Conservation (phyloP, 2,888 invertebrate species). For the Cantharis nigra region DNA sequence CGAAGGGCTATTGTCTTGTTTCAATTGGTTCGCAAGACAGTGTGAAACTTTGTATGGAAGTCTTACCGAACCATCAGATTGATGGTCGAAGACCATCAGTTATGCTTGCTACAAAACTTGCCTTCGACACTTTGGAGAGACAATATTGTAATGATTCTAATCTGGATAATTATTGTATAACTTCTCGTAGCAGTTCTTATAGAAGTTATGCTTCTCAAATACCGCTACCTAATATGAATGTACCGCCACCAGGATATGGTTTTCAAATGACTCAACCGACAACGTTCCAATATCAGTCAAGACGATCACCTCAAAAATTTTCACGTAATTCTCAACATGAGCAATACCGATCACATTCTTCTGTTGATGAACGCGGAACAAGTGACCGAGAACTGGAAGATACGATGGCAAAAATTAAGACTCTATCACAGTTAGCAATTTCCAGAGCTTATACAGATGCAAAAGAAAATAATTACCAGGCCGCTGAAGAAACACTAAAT, state of each 20-base stretch:
- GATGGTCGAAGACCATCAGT: slow-evolving; percentile 96
- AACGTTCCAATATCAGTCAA: slow-evolving; percentile 29
- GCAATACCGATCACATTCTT: slow-evolving; percentile 62
- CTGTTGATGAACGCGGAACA: slow-evolving; percentile 68
- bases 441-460: slow-evolving; percentile 97
- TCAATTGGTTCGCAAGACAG: slow-evolving; percentile 92
- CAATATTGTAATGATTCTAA: slow-evolving; percentile 66
- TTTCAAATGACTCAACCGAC: slow-evolving; percentile 63
- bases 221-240: slow-evolving; percentile 55
- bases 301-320: slow-evolving; percentile 72
- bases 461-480: slow-evolving; percentile 95
- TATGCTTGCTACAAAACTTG: slow-evolving; percentile 92
- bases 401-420: slow-evolving; percentile 95
- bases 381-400: slow-evolving; percentile 97
- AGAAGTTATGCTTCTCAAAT: too few relatives aligned
- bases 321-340: slow-evolving; percentile 61
- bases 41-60: slow-evolving; percentile 87
- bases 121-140: slow-evolving; percentile 80
- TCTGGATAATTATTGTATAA: slow-evolving; percentile 60
- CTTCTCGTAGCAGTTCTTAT: too few relatives aligned
- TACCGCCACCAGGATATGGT: slow-evolving; percentile 61
- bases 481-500: slow-evolving; percentile 97
- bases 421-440: slow-evolving; percentile 96
- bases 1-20: slow-evolving; percentile 97
- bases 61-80: slow-evolving; percentile 91